Evolutionary conservation across 2,888 invertebrate genomes (phyloP), one percentile per base, ranked within the genome.

Genomic region (Drosophila parthenogenetica): DNA sequence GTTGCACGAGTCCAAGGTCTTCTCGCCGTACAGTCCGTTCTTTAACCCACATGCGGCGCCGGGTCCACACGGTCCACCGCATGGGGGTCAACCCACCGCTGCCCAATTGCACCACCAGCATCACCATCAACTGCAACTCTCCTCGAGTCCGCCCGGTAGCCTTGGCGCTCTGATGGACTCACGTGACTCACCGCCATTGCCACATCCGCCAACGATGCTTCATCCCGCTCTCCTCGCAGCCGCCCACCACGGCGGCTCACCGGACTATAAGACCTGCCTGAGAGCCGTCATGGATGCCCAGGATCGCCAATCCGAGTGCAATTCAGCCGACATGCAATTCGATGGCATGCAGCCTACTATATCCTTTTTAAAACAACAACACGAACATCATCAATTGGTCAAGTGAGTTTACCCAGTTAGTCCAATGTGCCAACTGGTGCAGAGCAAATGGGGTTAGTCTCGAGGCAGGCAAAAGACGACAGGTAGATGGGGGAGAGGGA

Each of bases 261-360:
- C 97, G 54, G 97, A 97, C 93, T 96, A 96, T 93, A 90, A 91
- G 77, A 94, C 94, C 77, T 95, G 95, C 91, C 94, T 95, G 90
- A 93, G 95, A 87, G 94, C 94, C 90, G 93, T 95, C 91, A 95
- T 96, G 94, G 97, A 97, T 93, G 94, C 95, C 91, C 96, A 96
- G 90, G 97, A 97, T 93, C 95, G 96, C 74, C 96, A 95, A 92
- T 97, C 97, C 82, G 97, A 97, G 93, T 97, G 97, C 94, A 97
- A 97, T 94, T 90, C 97, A 90, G 97, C 95, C 74, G 97, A 97
- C 93, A 96, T 97, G 93, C 95, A 95, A 91, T 97, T 97, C 94
- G 98, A 97, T 93, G 97, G 97, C 93, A 95, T 97, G 93, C 96
- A 97, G 94, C 97, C 97, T 95, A 97, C 97, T 95, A 97, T 98